Evolutionary conservation across 2,888 invertebrate species (phyloP), one percentile per base, ranked within the genome.

Genomic region (Cotesia congregata): DNA sequence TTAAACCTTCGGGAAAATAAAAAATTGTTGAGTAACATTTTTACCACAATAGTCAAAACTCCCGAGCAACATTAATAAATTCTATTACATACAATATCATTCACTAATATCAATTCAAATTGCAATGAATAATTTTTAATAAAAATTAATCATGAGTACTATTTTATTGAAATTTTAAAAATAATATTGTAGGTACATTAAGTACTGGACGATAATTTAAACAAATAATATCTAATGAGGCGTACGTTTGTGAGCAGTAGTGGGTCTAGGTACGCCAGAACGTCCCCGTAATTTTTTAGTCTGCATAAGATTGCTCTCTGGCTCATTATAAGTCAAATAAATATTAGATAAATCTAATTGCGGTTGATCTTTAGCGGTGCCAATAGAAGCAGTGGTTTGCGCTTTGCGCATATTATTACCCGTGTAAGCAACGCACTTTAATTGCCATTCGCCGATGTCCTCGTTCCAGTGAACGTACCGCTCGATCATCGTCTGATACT

Each of bases 401-500:
- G 90, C 92, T 87, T 96, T 95, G 77, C 95, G 92, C 97, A 99
- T 98, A 88, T 99, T 99, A 91, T 99, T 99, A 0, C 99, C 99
- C 6, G 98, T 98, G 90, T 99, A 99, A 0, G 99, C 99, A 6
- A 99, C 98, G 89, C 98, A 98, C 88, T 95, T 95, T 67, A 99
- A 92, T 89, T 99, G 98, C 96, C 98, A 99, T 90, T 99, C 99
- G 50, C 98, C 98, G 50, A 98, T 96, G 86, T 99, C 98, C 90
- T 98, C 98, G 90, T 98, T 99, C 98, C 98, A 99, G 86, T 96
- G 95, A 65, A 98, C 95, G 87, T 98, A 96, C 84, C 95, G 93
- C 86, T 97, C 97, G 80, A 98, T 96, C 90, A 96, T 92, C 70
- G 94, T 94, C 92, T 97, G 95, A 90, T 98, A 98, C 88, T 97